Conservation (phyloP, 2,888 invertebrate genomes). For the Erebia aethiops region DNA sequence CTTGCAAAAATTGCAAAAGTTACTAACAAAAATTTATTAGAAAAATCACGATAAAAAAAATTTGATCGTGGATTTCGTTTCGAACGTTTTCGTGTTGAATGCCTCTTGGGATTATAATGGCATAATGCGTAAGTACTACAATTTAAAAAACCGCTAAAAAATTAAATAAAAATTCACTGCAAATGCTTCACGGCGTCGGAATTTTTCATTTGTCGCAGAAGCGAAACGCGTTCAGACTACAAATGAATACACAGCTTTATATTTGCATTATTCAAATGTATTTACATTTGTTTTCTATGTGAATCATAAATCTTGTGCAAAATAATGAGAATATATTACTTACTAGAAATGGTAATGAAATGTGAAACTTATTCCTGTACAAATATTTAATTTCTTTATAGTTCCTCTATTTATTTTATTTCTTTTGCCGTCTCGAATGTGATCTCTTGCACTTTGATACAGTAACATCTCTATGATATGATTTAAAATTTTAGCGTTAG, state of each 20-base stretch:
- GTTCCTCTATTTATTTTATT: background rate
- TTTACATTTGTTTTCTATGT: constrained; percentile 21
- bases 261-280: constrained; percentile 25
- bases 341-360: constrained; percentile 12
- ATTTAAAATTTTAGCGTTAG: background rate
- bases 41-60: no score
- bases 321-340: constrained; percentile 17
- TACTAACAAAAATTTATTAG: no score
- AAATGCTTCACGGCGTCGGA: background rate
- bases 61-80: no score
- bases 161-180: background rate
- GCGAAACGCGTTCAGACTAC: constrained; percentile 1
- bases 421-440: background rate
- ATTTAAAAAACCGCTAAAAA: background rate
- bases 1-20: no score
- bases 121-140: background rate
- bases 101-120: no score
- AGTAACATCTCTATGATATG: background rate
- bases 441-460: background rate
- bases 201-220: background rate
- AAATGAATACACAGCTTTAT: constrained; percentile 19
- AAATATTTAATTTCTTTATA: background rate
- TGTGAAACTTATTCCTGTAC: constrained; percentile 2
- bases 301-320: constrained; percentile 27
- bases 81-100: no score